phyloP scores from a whole-genome alignment of 92 coral and sea anemone species.

The Zoanthus gigantus region DNA sequence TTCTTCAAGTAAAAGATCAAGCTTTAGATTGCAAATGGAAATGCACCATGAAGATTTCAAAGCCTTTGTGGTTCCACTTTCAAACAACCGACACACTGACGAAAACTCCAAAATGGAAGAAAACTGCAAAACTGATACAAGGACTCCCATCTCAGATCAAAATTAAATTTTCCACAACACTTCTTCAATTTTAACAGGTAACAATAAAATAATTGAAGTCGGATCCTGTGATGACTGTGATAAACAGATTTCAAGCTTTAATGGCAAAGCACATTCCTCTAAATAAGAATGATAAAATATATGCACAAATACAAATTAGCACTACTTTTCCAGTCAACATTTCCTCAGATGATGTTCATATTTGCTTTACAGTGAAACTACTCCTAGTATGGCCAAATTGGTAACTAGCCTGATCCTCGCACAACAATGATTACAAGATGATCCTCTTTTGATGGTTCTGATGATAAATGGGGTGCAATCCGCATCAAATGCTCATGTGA shows the following conservation, averaged over 20 bases:
- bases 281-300: constrained; percentile 38
- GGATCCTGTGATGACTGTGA: constrained; percentile 17
- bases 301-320: constrained; percentile 42
- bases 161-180: constrained; percentile 38
- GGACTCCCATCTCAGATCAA: constrained; percentile 45
- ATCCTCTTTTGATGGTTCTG: constrained; percentile 99
- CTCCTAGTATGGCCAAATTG: constrained; percentile 41
- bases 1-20: constrained; percentile 49
- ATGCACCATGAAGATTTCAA: constrained; percentile 37
- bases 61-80: constrained; percentile 21
- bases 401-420: constrained; percentile 80
- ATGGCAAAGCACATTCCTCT: constrained; percentile 35
- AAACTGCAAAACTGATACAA: constrained; percentile 41
- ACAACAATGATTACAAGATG: constrained; percentile 98
- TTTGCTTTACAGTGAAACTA: constrained; percentile 27
- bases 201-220: constrained; percentile 27
- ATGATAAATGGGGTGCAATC: constrained; percentile 98
- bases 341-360: constrained; percentile 36
- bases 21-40: constrained; percentile 9
- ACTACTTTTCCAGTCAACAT: constrained; percentile 33
- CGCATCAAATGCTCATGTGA: constrained; percentile 99
- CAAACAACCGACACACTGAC: constrained; percentile 15
- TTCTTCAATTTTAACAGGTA: constrained; percentile 24
- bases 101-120: neutral
- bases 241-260: constrained; percentile 38